Conservation (phyloP, 2,797 vertebrate genomes). For the Alfaro cultratus region DNA sequence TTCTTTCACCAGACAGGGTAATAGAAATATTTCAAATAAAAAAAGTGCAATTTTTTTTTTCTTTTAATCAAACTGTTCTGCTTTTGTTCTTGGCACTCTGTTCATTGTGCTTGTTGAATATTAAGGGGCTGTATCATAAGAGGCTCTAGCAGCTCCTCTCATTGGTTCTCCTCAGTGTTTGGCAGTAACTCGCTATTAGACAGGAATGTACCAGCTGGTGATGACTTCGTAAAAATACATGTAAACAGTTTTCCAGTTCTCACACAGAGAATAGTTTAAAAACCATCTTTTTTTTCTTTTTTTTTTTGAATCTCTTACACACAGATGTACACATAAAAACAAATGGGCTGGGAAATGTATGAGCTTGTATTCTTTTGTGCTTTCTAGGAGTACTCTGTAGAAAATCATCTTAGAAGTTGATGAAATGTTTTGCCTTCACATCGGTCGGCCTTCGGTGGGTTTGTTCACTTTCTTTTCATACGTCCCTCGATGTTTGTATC, state of each 20-base stretch:
- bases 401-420: slow-evolving; percentile 69
- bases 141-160: slow-evolving; percentile 56
- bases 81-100: slow-evolving; percentile 69
- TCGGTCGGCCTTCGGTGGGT: slow-evolving; percentile 68
- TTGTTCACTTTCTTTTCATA: slow-evolving; percentile 92
- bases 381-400: slow-evolving; percentile 72
- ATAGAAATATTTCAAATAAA: slow-evolving; percentile 25
- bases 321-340: slow-evolving; percentile 49
- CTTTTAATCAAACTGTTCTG: slow-evolving; percentile 36
- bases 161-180: slow-evolving; percentile 63
- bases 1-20: slow-evolving; percentile 42
- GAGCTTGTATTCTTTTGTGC: slow-evolving; percentile 78
- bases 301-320: slow-evolving; percentile 1
- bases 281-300: slow-evolving; percentile 33
- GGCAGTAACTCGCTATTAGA: slow-evolving; percentile 74
- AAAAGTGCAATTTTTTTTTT: slow-evolving; percentile 67
- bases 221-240: slow-evolving; percentile 80
- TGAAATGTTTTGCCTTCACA: slow-evolving; percentile 72
- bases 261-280: slow-evolving; percentile 71
- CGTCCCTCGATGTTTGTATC: slow-evolving; percentile 94
- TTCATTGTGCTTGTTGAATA: slow-evolving; percentile 71
- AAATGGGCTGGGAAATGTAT: slow-evolving; percentile 69
- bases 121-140: slow-evolving; percentile 58
- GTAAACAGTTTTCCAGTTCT: slow-evolving; percentile 88
- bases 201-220: slow-evolving; percentile 84